Conservation (phyloP, 2,888 invertebrate species). For the Agonopterix subpropinquella region DNA sequence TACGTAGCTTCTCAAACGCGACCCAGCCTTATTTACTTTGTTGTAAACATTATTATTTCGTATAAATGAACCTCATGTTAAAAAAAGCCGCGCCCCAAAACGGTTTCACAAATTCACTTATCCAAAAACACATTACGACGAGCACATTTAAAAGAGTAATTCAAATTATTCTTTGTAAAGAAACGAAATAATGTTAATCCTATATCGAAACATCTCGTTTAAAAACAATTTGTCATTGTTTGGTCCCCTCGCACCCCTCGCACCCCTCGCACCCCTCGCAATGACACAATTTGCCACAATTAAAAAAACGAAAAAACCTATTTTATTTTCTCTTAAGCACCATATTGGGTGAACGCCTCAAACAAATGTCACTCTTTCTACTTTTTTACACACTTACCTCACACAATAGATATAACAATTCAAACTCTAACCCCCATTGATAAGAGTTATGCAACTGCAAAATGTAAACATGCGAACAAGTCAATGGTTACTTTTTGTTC, state of each 20-base stretch:
- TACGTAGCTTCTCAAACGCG: too few species aligned
- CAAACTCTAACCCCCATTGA: slow-evolving; percentile 21
- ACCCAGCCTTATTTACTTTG: too few species aligned
- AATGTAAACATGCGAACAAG: slow-evolving; percentile 20
- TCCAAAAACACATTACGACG: not conserved
- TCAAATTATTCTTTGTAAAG: too few species aligned
- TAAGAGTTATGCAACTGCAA: slow-evolving; percentile 13
- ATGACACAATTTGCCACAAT: slow-evolving; percentile 53
- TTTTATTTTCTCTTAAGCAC: slow-evolving; percentile 50
- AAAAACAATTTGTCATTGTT: slow-evolving; percentile 30
- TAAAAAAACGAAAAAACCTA: slow-evolving; percentile 63
- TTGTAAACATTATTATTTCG: not conserved
- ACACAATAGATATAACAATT: not conserved
- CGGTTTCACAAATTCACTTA: not conserved
- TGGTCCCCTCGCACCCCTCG: slow-evolving; percentile 6
- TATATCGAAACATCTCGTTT: slow-evolving; percentile 21
- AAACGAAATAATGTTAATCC: not conserved
- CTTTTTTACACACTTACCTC: slow-evolving; percentile 15
- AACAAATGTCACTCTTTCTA: slow-evolving; percentile 61
- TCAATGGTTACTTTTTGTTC: slow-evolving; percentile 59
- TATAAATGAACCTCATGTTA: not conserved
- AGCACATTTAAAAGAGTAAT: not conserved
- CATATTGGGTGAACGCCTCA: slow-evolving; percentile 70
- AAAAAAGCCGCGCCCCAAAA: not conserved
- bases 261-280: slow-evolving; percentile 16